Percentiles rank a stretch among this genome's conserved stretches.
These are phyloP conservation scores for Xenentodon cancila DNA, from an alignment of 2,797 vertebrate species.

Conservation along the genomic window DNA sequence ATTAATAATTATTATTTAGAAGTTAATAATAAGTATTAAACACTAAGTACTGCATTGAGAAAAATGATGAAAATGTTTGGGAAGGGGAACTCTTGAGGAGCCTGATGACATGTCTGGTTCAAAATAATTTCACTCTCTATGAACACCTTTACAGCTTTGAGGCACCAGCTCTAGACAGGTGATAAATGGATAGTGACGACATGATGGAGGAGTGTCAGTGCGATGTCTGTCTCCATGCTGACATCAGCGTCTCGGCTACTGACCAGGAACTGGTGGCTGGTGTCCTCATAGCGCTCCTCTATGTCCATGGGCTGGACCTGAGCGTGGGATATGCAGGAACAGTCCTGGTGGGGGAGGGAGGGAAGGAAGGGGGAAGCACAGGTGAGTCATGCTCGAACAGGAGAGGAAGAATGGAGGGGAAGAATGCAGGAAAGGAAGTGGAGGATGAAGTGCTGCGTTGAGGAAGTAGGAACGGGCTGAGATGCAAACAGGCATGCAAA, in stretches of 20 bases:
- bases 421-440: constrained; percentile 6
- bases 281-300: constrained; percentile 90
- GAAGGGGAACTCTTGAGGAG: too few relatives aligned
- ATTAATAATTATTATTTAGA: constrained; percentile 20
- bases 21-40: constrained; percentile 6
- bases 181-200: constrained; percentile 19
- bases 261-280: constrained; percentile 89
- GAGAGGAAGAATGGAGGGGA: constrained; percentile 14
- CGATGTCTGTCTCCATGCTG: constrained; percentile 41
- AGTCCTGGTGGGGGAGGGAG: constrained; percentile 84
- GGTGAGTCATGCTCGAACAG: constrained; percentile 70
- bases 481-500: background rate
- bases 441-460: background rate
- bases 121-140: background rate
- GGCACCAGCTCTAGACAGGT: background rate
- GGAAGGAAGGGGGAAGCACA: constrained; percentile 49
- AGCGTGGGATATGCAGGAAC: constrained; percentile 95
- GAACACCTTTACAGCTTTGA: too few relatives aligned
- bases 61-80: background rate
- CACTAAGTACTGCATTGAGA: background rate
- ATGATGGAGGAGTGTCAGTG: constrained; percentile 35
- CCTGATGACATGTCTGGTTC: too few relatives aligned
- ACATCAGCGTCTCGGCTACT: constrained; percentile 73
- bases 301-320: constrained; percentile 91
- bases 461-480: background rate